Evolutionary conservation across 2,888 invertebrate species (phyloP), one percentile per base, ranked within the genome.

Genomic region (Mythimna ferrago): DNA sequence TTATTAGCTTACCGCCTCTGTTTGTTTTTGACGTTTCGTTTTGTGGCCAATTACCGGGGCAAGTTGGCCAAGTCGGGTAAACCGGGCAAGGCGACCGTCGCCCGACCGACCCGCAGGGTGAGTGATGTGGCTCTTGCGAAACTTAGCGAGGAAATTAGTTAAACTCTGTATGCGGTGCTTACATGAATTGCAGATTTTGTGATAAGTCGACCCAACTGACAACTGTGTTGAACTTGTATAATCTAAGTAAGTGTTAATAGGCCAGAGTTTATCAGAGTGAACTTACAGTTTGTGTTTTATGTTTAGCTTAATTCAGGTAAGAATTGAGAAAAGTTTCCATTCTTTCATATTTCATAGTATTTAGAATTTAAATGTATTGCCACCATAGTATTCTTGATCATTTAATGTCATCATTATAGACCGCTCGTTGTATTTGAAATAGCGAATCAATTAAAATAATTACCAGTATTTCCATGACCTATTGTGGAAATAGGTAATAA

Each of bases 1-100:
- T 91, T 90, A 90, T 89, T 91, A 90, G 87, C 86, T 88, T 87
- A 86, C 82, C 58, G 77, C 68, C 76, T 77, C 73, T 86, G 86
- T 89, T 89, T 87, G 88, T 87, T 87, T 88, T 84, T 83, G 84
- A 87, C 81, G 83, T 88, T 86, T 83, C 84, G 83, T 88, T 89
- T 86, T 83, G 85, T 73, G 81, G 68, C 76, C 71, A 86, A 83
- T 86, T 82, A 81, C 64, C 64, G 51, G 16, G 65, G 19, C 53
- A 70, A 57, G 65, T 21, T 26, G 54, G 65, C 19, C 53, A 70
- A 57, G 65, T 21, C 56, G 54, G 64, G 26, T 48, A 70, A 57
- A 61, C 54, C 54, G 56, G 41, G 21, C 61, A 21, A 56, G 51
- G 35, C 78, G 66, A 69, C 65, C 54, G 58, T 32, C 41, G 65